Percentiles rank a stretch among this genome's conserved stretches.
Evolutionary conservation across 2,113 vertebrate genomes (phyloP).

Genomic region (Athene noctua): DNA sequence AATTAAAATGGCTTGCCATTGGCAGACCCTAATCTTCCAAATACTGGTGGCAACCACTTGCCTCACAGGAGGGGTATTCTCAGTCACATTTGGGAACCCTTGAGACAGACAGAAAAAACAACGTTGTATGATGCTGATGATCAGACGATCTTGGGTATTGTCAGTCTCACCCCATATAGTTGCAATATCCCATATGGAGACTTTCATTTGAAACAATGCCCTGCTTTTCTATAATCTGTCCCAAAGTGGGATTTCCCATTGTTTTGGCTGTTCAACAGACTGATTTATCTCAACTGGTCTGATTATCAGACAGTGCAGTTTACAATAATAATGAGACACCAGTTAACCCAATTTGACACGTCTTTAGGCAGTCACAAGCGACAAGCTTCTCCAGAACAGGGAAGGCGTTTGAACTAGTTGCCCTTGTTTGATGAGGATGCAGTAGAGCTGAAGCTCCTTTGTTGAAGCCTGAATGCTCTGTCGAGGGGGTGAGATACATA

Average conservation of each 20-base stretch:
- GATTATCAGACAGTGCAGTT: slow-evolving; percentile 12
- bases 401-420: slow-evolving; percentile 44
- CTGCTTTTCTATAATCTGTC: slow-evolving; percentile 17
- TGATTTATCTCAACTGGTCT: slow-evolving; percentile 16
- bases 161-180: not conserved
- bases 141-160: not conserved
- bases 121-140: not conserved
- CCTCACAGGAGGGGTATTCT: not conserved
- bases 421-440: slow-evolving; percentile 54
- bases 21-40: not conserved
- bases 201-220: not conserved
- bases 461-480: slow-evolving; percentile 23
- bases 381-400: not conserved
- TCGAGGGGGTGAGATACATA: not conserved
- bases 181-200: slow-evolving; percentile 1
- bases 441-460: slow-evolving; percentile 62
- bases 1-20: not conserved
- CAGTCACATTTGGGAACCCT: not conserved
- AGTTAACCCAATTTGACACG: slow-evolving; percentile 11
- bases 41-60: not conserved
- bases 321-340: slow-evolving; percentile 2
- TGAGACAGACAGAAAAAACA: not conserved
- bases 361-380: slow-evolving; percentile 19
- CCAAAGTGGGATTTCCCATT: not conserved
- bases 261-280: slow-evolving; percentile 13